Base-by-base conservation (phyloP, 2,888 invertebrate species). In the Panzeria rudis region DNA sequence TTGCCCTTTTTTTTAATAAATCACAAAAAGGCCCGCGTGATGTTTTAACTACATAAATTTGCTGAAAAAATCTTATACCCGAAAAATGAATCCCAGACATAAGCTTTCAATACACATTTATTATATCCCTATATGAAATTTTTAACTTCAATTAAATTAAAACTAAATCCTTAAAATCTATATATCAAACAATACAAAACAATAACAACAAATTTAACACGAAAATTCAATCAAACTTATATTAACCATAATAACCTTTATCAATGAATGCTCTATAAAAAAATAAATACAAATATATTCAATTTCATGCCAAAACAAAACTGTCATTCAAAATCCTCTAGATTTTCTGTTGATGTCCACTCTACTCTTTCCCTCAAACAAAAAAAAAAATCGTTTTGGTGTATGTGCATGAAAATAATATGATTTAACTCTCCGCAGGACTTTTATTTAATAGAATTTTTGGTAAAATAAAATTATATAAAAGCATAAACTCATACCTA, bases 241-340 rank as follows among this genome's bases (percentile, higher is more conserved):
- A 78, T 69, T 69, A 77, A 77, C 59, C 77, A 78, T 85, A 81
- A 77, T 84, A 84, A 84, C 84, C 76, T 80, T 84, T 66, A 72
- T 84, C 76, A 81, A 81, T 81, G 52, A 81, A 81, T 81, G 52
- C 23, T 62, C 50, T 66, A 20, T 20, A 17, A 50, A 50, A 50
- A 38, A 23, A 54, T 52, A 75, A 54, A 61, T 23, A 76, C 59
- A 77, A 77, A 77, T 54, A 56, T 75, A 76, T 84, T 82, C 81
- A 85, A 85, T 85, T 81, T 81, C 56, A 85, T 72, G 52, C 68
- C 73, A 85, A 85, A 62, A 77, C 75, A 68, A 78, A 82, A 82
- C 85, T 81, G 84, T 82, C 85, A 85, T 82, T 85, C 85, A 85
- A 85, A 85, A 78, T 85, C 82, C 73, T 69, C 23, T 75, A 52